Conservation (phyloP, 1,140 invertebrate species). For the Brachionus plicatilis region DNA sequence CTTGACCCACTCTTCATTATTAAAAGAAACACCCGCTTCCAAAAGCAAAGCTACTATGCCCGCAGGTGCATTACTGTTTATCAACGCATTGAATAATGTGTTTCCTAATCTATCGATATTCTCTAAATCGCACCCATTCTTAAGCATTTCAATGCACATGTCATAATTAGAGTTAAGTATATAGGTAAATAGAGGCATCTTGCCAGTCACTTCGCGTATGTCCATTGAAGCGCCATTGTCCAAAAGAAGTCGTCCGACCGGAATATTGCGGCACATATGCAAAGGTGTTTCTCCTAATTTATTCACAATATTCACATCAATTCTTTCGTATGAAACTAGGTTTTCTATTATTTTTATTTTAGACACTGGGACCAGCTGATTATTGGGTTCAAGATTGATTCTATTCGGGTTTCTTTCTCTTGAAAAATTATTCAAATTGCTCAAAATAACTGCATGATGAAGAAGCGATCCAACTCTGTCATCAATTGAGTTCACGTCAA, state of each 20-base stretch:
- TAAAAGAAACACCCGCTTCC: slow-evolving; percentile 18
- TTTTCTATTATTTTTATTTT: slow-evolving; percentile 38
- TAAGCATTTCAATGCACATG: slow-evolving; percentile 19
- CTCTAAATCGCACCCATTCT: slow-evolving; percentile 30
- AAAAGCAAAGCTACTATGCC: slow-evolving; percentile 6
- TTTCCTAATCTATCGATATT: slow-evolving; percentile 25
- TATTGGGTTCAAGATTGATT: neutral
- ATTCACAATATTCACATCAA: slow-evolving; percentile 23
- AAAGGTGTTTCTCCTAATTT: slow-evolving; percentile 31
- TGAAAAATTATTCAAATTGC: slow-evolving; percentile 6
- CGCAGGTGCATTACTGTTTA: slow-evolving; percentile 22
- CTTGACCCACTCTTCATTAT: slow-evolving; percentile 25
- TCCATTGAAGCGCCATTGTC: slow-evolving; percentile 19
- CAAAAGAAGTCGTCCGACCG: slow-evolving; percentile 17
- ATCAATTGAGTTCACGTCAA: slow-evolving; percentile 24
- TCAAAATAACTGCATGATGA: slow-evolving; percentile 29
- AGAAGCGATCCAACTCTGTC: slow-evolving; percentile 25
- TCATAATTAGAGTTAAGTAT: slow-evolving; percentile 24
- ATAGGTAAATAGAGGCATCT: slow-evolving; percentile 34
- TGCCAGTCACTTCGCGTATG: slow-evolving; percentile 33
- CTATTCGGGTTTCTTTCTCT: neutral
- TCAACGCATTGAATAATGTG: slow-evolving; percentile 24
- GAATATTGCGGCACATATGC: slow-evolving; percentile 35
- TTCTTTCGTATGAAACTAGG: neutral
- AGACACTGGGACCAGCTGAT: neutral